Percentiles rank a stretch among this genome's conserved stretches.
Evolutionary conservation across 2,113 vertebrate genomes (phyloP).

Genomic region (Thunnus maccoyii): DNA sequence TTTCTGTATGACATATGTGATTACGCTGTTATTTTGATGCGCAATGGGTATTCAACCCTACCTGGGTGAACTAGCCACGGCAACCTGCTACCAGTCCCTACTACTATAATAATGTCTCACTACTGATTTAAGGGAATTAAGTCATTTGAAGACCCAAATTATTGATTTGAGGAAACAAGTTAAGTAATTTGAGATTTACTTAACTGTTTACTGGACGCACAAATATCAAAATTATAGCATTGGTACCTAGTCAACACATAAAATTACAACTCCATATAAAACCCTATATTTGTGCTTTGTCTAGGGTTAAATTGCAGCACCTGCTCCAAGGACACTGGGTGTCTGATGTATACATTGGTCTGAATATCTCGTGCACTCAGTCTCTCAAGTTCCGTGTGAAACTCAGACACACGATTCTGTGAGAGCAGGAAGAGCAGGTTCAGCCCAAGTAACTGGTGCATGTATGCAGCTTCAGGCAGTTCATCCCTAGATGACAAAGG

Average conservation of each 20-base stretch:
- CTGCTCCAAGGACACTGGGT: constrained; percentile 93
- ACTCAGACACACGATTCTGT: constrained; percentile 96
- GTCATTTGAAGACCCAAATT: background rate
- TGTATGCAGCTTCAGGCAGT: constrained; percentile 92
- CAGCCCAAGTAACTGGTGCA: constrained; percentile 93
- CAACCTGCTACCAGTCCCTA: too few species aligned
- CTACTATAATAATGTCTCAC: background rate
- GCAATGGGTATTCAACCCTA: too few species aligned
- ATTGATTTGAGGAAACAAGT: too few species aligned
- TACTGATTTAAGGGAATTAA: background rate
- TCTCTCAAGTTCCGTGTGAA: constrained; percentile 96
- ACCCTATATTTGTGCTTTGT: background rate
- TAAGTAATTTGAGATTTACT: background rate
- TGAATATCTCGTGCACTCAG: constrained; percentile 93
- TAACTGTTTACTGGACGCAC: background rate
- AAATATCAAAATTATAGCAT: background rate
- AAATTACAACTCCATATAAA: background rate
- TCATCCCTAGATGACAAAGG: constrained; percentile 85
- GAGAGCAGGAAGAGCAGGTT: constrained; percentile 97
- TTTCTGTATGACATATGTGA: background rate
- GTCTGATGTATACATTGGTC: constrained; percentile 95
- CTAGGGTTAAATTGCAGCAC: constrained; percentile 44
- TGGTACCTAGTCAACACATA: background rate
- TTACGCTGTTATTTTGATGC: too few species aligned
- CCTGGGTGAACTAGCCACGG: too few species aligned